A percentile compares a stretch with the other conserved stretches of the same genome.
Evolutionary conservation across 1,140 invertebrate species (phyloP).

Genomic region (Halesus radiatus): DNA sequence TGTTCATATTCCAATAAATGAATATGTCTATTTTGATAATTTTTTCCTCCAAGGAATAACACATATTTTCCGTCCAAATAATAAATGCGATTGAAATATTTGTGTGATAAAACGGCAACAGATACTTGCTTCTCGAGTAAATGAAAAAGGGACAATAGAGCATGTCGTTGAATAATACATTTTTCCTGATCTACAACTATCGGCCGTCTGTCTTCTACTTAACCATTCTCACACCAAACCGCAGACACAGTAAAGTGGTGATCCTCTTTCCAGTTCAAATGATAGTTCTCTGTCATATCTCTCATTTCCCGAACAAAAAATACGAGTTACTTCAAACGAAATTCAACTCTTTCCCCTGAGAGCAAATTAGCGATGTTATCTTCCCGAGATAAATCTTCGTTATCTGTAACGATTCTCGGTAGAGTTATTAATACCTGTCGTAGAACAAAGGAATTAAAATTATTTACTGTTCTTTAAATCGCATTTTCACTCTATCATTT

Average conservation of each 20-base stretch:
- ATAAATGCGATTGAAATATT: constrained; percentile 23
- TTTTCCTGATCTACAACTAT: constrained; percentile 7
- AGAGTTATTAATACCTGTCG: constrained; percentile 31
- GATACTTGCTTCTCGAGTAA: constrained; percentile 15
- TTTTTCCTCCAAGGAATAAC: neutral
- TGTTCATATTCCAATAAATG: too few species aligned
- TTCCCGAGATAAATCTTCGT: constrained; percentile 14
- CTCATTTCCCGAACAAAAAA: too few species aligned
- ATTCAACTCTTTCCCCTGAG: too few species aligned
- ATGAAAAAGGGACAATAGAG: constrained; percentile 15
- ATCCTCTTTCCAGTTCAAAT: too few species aligned
- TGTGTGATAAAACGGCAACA: neutral
- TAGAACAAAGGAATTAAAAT: constrained; percentile 32
- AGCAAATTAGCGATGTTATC: neutral
- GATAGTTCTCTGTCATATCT: too few species aligned
- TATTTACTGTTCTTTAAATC: constrained; percentile 40
- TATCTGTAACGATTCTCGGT: constrained; percentile 18
- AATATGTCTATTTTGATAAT: too few species aligned
- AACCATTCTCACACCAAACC: neutral
- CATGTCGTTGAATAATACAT: constrained; percentile 27
- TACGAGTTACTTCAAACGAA: too few species aligned
- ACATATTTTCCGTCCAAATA: neutral
- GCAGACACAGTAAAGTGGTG: too few species aligned
- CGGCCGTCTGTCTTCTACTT: constrained; percentile 31
- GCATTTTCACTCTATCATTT: constrained; percentile 17